Conservation (phyloP, 2,888 invertebrate genomes). For the Alsophila aescularia region DNA sequence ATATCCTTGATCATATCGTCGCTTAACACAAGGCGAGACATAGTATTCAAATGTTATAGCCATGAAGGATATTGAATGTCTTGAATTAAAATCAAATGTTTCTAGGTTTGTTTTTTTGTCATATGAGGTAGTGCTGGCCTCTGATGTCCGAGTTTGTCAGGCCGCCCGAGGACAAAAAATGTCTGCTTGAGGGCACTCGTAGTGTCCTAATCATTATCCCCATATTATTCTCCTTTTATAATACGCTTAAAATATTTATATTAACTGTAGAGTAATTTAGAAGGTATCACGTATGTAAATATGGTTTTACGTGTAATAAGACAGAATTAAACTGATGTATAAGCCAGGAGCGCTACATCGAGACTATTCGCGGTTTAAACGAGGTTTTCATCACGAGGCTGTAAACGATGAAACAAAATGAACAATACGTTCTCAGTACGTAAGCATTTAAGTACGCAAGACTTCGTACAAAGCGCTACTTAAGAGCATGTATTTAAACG, state of each 20-base stretch:
- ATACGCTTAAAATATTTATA: background rate
- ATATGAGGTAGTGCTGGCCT: too few species aligned
- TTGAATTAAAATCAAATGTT: too few species aligned
- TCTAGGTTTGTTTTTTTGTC: too few species aligned
- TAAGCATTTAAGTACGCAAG: conserved; percentile 1
- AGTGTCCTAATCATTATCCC: too few species aligned
- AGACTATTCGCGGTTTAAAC: conserved; percentile 20
- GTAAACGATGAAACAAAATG: conserved; percentile 21
- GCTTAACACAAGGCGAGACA: too few species aligned
- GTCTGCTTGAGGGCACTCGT: too few species aligned
- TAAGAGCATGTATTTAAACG: background rate
- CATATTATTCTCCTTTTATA: background rate
- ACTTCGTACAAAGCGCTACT: background rate
- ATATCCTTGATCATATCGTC: too few species aligned
- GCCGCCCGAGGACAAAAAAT: too few species aligned
- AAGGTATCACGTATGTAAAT: conserved; percentile 4
- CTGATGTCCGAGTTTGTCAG: too few species aligned
- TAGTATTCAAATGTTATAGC: too few species aligned
- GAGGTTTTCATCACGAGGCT: conserved; percentile 21
- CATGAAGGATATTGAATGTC: too few species aligned
- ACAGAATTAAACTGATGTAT: conserved; percentile 1
- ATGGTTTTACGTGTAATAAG: conserved; percentile 5
- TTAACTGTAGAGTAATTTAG: background rate
- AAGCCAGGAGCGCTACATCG: conserved; percentile 1
- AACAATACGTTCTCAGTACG: conserved; percentile 17